Evolutionary conservation across 1,140 invertebrate genomes (phyloP), one percentile per base, ranked within the genome.

Genomic region (Plodia interpunctella): DNA sequence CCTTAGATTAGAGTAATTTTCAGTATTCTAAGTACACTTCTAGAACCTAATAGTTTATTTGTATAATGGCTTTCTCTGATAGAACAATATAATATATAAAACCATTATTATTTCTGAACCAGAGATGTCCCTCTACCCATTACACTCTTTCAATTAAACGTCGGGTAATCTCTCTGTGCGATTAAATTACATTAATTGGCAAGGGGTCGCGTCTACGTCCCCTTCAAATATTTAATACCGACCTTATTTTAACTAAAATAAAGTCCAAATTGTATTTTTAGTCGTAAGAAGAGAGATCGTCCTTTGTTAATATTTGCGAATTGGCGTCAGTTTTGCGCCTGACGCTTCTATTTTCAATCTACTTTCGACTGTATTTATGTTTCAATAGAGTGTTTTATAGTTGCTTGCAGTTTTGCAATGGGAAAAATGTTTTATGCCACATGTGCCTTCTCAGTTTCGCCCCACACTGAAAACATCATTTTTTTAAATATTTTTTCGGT

Each of bases 151-250:
- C 76, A 79, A 80, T 82, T 82, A 78, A 70, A 63, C 68, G 49
- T 70, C 72, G 72, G 70, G 68, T 83, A 83, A 84, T 86, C 84
- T 78, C 74, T 75, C 68, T 74, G 74, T 74, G 79, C 78, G 78
- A 85, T 85, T 85, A 85, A 82, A 83, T 83, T 80, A 75, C 81
- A 76, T 78, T 87, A 87, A 87, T 87, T 87, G 84, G 78, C 70
- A 76, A 55, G 65, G 69, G 76, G 68, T 68, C 57, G 52, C 59
- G 57, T 55, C 13, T 52, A 57, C 58, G 50, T 8, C 52, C 68
- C 55, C 56, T 66, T n/a, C 38, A 60, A 30, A 30, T 51, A 63
- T 56, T 1, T 18, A 60, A 62, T 57, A 49, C 67, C 50, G 18
- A 60, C 62, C 55, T 18, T 63, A 75, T 65, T 13, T 6, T 60